Evolutionary conservation across 2,888 invertebrate genomes (phyloP).

Genomic region (Eupithecia subfuscata): DNA sequence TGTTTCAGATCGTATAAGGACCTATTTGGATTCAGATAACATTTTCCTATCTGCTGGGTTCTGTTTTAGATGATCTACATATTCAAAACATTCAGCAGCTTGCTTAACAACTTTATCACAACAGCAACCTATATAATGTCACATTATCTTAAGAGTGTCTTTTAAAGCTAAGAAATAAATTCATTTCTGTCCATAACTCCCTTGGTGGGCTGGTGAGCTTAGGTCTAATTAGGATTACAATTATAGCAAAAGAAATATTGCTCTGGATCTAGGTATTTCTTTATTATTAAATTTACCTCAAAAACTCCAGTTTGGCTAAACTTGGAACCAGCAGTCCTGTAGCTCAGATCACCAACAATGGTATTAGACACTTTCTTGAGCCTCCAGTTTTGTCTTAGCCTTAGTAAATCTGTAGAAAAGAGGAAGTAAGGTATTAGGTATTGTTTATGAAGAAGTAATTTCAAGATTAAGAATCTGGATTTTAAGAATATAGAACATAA

Average conservation of each 20-base stretch:
- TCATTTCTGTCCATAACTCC: neutral
- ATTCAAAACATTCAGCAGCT: neutral
- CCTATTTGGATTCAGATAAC: neutral
- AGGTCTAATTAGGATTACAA: neutral
- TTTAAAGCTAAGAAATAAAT: neutral
- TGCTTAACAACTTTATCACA: neutral
- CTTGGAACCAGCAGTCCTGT: constrained; percentile 97
- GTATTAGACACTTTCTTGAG: constrained; percentile 98
- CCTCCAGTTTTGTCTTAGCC: constrained; percentile 96
- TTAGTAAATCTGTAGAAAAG: constrained; percentile 88
- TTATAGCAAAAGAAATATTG: neutral
- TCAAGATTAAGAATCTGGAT: neutral
- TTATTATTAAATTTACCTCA: constrained; percentile 29
- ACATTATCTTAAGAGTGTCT: too few species aligned
- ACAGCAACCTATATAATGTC: neutral
- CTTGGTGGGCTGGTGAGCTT: too few species aligned
- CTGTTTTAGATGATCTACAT: neutral
- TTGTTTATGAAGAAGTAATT: neutral
- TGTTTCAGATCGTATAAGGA: too few species aligned
- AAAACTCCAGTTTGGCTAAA: constrained; percentile 70
- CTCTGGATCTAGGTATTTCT: neutral
- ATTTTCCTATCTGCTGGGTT: neutral
- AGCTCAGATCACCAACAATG: constrained; percentile 98
- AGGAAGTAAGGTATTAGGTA: neutral
- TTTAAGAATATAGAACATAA: neutral